Base-by-base conservation (phyloP, 2,888 invertebrate genomes). In the Carpatolechia fugitivella region DNA sequence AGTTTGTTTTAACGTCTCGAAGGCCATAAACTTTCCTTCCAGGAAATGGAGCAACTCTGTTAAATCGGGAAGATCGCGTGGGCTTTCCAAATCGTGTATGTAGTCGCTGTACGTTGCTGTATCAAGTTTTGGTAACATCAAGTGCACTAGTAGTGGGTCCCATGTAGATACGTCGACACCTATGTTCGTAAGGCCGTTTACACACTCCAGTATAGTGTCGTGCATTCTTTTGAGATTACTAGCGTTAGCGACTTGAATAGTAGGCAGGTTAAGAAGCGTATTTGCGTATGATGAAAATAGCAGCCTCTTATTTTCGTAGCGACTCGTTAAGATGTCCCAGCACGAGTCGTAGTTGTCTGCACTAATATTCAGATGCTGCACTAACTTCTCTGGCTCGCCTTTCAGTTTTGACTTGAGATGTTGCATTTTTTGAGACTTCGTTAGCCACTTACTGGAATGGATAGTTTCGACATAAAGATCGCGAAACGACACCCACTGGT, bases 111-210 rank as follows among this genome's bases (percentile, higher is more conserved):
- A 56, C 1, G 58, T 61, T 7, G 56, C 55, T 1, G 33, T 7
- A 38, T 64, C 61, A 10, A 64, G 38, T 46, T 64, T 64, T 44
- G 56, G 52, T 5, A 49, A 24, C n/a, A 62, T 13, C 6, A 61
- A 14, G 46, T 64, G 60, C 0, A 61, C 59, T 1, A 64, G 8
- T 1, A 64, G 7, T 0, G 64, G 61, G 16, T 61, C 61, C 62
- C 62, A 64, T 0, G 60, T 55, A 1, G 38, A 30, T 1, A 55
- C 59, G 24, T 59, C 55, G 1, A 60, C 35, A 3, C 56, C 56
- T 10, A 61, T 33, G 18, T 61, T 61, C 13, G 52, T 36, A 11
- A 60, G 54, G 11, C 56, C 59, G 35, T 61, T 55, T 24, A 61
- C 30, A 16, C 52, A 46, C 20, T 59, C 61, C 11, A 31, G 29